Conservation (phyloP, 1,140 invertebrate species). For the Oryzaephilus surinamensis region DNA sequence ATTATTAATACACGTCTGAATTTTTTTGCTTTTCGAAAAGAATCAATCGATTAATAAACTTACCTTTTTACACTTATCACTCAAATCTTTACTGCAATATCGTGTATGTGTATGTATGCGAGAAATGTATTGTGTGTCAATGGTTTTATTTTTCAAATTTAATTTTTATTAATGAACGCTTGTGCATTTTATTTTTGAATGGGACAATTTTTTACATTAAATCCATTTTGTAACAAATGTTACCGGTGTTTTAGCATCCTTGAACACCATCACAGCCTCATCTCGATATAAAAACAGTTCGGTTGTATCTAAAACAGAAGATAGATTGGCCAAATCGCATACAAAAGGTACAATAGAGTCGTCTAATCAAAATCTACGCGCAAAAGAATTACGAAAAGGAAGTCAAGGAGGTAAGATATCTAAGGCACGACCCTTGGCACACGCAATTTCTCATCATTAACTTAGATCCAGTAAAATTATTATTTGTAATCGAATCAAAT, state of each 20-base stretch:
- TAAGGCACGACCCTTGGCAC: conserved; percentile 33
- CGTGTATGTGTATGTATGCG: background rate
- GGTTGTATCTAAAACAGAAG: conserved; percentile 34
- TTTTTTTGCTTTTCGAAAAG: background rate
- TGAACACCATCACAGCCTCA: conserved; percentile 37
- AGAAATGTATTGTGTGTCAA: background rate
- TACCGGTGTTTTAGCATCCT: conserved; percentile 38
- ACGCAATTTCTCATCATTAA: conserved; percentile 17
- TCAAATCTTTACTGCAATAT: background rate
- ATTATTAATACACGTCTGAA: conserved; percentile 2
- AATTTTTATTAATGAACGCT: no score
- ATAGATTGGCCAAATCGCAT: conserved; percentile 35
- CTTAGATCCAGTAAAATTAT: background rate
- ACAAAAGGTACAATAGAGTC: conserved; percentile 28
- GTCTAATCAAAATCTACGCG: conserved; percentile 26
- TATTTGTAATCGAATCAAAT: conserved; percentile 3
- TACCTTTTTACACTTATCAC: background rate
- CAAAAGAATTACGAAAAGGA: conserved; percentile 28
- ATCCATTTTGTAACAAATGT: conserved; percentile 24
- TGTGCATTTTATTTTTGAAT: conserved; percentile 10
- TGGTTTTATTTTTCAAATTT: conserved; percentile 4
- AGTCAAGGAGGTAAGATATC: conserved; percentile 30
- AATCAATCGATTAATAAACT: background rate
- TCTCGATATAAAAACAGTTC: conserved; percentile 37
- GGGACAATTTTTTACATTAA: conserved; percentile 11